Evolutionary conservation across 2,797 vertebrate species (phyloP).

Genomic region (Tangara arthus): DNA sequence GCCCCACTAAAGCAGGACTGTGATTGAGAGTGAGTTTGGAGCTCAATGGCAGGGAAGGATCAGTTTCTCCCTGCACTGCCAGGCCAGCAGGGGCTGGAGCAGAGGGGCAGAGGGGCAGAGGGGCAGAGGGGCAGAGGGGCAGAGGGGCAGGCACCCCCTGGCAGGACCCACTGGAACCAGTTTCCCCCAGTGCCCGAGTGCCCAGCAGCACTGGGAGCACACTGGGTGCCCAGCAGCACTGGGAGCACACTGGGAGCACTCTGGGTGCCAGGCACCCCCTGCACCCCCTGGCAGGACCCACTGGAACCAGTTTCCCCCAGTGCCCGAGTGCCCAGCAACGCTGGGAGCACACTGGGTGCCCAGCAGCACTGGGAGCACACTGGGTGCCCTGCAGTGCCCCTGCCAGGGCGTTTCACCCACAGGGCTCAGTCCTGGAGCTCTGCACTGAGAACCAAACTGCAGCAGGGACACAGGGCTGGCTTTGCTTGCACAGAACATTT

Average conservation of each 20-base stretch:
- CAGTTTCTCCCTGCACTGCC: fast-evolving
- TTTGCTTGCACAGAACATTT: not conserved
- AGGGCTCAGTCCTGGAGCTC: fast-evolving
- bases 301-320: not conserved
- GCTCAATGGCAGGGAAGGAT: not conserved
- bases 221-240: too few relatives aligned
- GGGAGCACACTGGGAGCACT: too few relatives aligned
- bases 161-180: too few relatives aligned
- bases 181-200: too few relatives aligned
- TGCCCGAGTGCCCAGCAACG: not conserved
- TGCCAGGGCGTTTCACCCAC: not conserved
- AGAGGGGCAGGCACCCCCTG: too few relatives aligned
- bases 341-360: not conserved
- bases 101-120: not conserved
- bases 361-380: not conserved
- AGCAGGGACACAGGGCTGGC: not conserved
- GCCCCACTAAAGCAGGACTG: not conserved
- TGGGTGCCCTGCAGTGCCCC: not conserved
- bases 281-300: not conserved
- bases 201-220: too few relatives aligned
- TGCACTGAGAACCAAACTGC: not conserved
- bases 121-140: too few relatives aligned
- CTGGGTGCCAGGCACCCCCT: too few relatives aligned
- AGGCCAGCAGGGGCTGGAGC: not conserved
- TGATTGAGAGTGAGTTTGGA: not conserved